phyloP scores from a whole-genome alignment of 2,113 vertebrate genomes.

The Gopherus flavomarginatus region DNA sequence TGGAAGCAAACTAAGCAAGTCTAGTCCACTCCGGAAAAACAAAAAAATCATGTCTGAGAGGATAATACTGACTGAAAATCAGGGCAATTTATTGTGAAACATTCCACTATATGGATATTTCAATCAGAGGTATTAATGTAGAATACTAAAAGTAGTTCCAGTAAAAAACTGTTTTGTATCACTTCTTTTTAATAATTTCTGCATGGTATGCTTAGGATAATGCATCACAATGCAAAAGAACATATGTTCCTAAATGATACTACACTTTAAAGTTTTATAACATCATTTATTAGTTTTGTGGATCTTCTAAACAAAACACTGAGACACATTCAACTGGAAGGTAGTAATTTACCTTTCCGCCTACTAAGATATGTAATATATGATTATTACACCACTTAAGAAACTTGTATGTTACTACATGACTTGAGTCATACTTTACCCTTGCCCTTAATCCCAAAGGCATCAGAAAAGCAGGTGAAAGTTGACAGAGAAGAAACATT shows the following conservation, averaged over 20 bases:
- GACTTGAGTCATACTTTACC: constrained; percentile 39
- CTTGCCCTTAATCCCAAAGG: constrained; percentile 18
- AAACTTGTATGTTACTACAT: constrained; percentile 51
- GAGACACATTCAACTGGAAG: constrained; percentile 31
- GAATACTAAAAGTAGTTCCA: not conserved
- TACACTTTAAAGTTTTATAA: not conserved
- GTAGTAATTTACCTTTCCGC: constrained; percentile 60
- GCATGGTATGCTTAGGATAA: not conserved
- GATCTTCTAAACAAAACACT: not conserved
- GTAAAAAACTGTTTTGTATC: not conserved
- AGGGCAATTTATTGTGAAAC: not conserved
- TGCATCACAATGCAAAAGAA: not conserved
- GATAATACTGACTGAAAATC: not conserved
- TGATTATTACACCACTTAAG: constrained; percentile 24
- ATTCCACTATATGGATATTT: fast-evolving
- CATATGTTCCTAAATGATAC: not conserved
- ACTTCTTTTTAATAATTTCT: not conserved
- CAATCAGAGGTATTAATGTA: not conserved
- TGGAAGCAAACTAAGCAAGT: not conserved
- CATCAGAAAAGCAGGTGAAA: constrained; percentile 39
- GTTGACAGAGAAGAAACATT: not conserved
- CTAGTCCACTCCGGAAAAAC: not conserved
- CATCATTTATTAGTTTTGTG: not conserved
- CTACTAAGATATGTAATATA: constrained; percentile 41
- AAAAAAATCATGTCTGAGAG: not conserved